These are phyloP conservation scores for Tiaroga cobitis DNA, from an alignment of 2,797 vertebrate species.

Conservation along the genomic window DNA sequence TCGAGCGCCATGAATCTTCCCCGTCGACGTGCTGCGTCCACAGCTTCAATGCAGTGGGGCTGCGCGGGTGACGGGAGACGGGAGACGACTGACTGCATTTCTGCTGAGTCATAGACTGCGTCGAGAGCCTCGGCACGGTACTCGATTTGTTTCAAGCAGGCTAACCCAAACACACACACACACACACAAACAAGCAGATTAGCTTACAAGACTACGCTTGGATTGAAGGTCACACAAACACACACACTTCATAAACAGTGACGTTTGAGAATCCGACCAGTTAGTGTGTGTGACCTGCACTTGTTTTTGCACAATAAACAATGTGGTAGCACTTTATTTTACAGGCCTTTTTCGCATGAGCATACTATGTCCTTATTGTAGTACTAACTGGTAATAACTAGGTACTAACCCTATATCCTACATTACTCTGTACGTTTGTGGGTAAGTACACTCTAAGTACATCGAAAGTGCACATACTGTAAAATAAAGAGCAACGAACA, in stretches of 20 bases:
- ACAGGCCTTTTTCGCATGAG: no score
- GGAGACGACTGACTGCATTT: conserved; percentile 46
- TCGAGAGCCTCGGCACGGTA: conserved; percentile 25
- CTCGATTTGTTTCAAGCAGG: not conserved
- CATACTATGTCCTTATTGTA: no score
- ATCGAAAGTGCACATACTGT: no score
- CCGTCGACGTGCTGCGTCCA: conserved; percentile 4
- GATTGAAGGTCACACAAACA: conserved; percentile 59
- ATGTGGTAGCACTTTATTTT: no score
- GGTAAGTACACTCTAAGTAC: no score
- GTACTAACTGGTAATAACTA: no score
- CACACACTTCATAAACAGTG: conserved; percentile 49
- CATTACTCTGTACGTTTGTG: no score
- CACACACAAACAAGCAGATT: conserved; percentile 46
- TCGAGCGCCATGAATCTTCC: conserved; percentile 42
- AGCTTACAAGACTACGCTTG: conserved; percentile 53
- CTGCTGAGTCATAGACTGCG: conserved; percentile 52
- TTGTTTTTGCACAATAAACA: conserved; percentile 26
- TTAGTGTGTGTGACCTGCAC: conserved; percentile 45
- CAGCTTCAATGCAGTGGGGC: conserved; percentile 17
- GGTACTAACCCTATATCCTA: no score
- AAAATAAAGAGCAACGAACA: no score
- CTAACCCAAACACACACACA: conserved; percentile 28
- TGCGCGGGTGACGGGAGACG: conserved; percentile 33
- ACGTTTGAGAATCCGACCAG: conserved; percentile 52